These are phyloP conservation scores for Prostheceraeus crozeri DNA, from an alignment of 2,888 invertebrate genomes.

Conservation along the genomic window DNA sequence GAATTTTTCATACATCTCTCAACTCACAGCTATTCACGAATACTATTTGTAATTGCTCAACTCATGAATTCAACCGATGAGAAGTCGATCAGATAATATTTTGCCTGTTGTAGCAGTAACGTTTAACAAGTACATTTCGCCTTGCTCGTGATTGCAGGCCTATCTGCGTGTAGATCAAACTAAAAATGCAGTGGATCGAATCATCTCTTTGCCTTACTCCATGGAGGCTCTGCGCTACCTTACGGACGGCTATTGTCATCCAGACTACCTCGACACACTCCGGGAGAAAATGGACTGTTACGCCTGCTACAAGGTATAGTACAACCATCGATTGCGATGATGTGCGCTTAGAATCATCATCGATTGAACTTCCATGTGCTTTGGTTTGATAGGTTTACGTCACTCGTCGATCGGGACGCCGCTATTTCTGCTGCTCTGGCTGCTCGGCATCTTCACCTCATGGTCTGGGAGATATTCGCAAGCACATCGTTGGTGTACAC, in stretches of 20 bases:
- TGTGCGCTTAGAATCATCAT: too few species aligned
- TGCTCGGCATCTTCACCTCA: constrained; percentile 37
- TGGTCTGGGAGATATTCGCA: constrained; percentile 38
- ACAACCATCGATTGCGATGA: too few species aligned
- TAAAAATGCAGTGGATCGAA: constrained; percentile 29
- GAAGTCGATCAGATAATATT: too few species aligned
- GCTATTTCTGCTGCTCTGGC: constrained; percentile 39
- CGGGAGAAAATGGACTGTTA: constrained; percentile 38
- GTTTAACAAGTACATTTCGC: too few species aligned
- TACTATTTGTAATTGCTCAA: too few species aligned
- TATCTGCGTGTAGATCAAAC: too few species aligned
- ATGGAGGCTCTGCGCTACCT: constrained; percentile 25
- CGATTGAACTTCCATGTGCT: too few species aligned
- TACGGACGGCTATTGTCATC: constrained; percentile 35
- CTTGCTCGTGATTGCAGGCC: background rate
- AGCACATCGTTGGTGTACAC: constrained; percentile 38
- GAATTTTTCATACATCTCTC: too few species aligned
- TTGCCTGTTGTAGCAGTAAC: too few species aligned
- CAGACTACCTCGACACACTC: constrained; percentile 32
- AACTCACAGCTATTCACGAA: too few species aligned
- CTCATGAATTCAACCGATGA: too few species aligned
- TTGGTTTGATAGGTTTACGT: too few species aligned
- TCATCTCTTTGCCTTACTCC: constrained; percentile 35
- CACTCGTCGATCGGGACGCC: constrained; percentile 10
- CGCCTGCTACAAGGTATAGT: constrained; percentile 35